phyloP scores from a whole-genome alignment of 2,113 vertebrate genomes.

The Daphoenositta chrysoptera region DNA sequence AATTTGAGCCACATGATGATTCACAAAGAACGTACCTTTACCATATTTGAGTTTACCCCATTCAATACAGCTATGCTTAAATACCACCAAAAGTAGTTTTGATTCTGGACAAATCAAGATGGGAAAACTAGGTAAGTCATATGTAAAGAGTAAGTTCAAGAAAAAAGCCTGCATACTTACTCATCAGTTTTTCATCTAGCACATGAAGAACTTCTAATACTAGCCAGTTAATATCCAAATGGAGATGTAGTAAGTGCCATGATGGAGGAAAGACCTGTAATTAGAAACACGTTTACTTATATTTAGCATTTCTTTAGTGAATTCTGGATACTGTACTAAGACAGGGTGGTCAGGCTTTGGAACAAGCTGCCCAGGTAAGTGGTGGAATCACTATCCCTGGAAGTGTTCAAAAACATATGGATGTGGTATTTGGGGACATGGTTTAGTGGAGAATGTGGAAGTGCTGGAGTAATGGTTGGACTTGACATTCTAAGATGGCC shows the following conservation, averaged over 20 bases:
- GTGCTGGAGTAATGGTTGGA: neutral
- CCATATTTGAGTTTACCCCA: neutral
- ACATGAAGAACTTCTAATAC: constrained; percentile 89
- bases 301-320: neutral
- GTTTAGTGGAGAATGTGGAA: neutral
- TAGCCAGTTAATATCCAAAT: constrained; percentile 92
- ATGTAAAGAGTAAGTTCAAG: neutral
- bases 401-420: neutral
- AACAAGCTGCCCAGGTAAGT: neutral
- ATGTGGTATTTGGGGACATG: neutral
- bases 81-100: neutral
- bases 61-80: neutral
- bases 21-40: neutral
- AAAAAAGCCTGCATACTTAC: constrained; percentile 67
- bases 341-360: neutral
- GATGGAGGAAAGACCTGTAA: constrained; percentile 88
- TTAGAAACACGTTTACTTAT: constrained; percentile 13
- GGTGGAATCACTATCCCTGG: neutral
- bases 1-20: neutral
- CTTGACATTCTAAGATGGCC: neutral
- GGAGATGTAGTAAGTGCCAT: constrained; percentile 94
- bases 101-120: neutral
- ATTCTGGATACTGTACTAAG: neutral
- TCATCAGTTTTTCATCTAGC: constrained; percentile 83
- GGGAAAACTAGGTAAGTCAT: neutral